Evolutionary conservation across 2,113 vertebrate genomes (phyloP).

Genomic region (Salvelinus sp.): DNA sequence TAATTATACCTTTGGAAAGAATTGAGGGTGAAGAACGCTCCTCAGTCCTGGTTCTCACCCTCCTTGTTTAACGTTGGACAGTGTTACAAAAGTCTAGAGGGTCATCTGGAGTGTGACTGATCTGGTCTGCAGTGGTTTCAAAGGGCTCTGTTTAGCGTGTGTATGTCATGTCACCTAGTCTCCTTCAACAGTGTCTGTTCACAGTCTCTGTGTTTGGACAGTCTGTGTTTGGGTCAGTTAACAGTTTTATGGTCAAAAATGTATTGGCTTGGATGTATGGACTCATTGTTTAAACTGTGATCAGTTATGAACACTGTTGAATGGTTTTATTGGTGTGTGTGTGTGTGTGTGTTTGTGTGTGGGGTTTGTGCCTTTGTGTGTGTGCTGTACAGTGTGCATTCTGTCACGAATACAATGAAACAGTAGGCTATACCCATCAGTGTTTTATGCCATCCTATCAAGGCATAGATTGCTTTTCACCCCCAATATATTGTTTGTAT

Average conservation of each 20-base stretch:
- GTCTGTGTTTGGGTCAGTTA: background rate
- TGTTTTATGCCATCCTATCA: no score
- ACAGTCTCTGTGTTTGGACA: background rate
- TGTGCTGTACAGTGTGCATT: background rate
- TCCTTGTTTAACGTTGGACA: slow-evolving; percentile 1
- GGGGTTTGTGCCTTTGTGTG: no score
- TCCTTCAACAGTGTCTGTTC: background rate
- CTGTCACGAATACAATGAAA: background rate
- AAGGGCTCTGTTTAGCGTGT: background rate
- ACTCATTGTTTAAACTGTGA: background rate
- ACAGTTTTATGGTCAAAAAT: no score
- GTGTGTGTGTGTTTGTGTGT: no score
- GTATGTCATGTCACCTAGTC: background rate
- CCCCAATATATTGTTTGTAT: no score
- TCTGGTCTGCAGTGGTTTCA: background rate
- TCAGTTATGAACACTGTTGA: background rate
- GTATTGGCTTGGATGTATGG: background rate
- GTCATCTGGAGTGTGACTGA: background rate
- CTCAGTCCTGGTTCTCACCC: background rate
- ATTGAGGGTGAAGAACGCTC: background rate
- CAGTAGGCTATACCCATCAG: no score
- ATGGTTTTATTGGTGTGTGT: background rate
- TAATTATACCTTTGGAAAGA: no score
- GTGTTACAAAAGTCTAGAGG: background rate
- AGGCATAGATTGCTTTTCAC: no score